Percentiles rank a stretch among this genome's conserved stretches.
Evolutionary conservation across 2,797 vertebrate genomes (phyloP).

Genomic region (Coregonus sp.): DNA sequence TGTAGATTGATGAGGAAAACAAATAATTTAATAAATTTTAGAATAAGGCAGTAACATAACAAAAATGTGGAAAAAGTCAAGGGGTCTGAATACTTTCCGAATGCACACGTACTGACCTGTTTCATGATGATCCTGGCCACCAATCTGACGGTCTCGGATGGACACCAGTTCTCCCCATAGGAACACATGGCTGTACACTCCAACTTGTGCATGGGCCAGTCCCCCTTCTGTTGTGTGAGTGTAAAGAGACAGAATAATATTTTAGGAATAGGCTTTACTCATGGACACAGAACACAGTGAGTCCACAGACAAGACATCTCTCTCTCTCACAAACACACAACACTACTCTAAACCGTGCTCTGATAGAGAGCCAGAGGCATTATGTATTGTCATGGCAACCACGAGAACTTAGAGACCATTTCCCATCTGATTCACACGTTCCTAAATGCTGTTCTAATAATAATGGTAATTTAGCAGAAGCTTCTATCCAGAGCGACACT

Average conservation of each 20-base stretch:
- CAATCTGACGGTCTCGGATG: constrained; percentile 93
- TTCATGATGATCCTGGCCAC: constrained; percentile 92
- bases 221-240: constrained; percentile 79
- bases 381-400: constrained; percentile 49
- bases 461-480: neutral
- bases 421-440: neutral
- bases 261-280: neutral
- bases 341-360: no score
- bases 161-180: constrained; percentile 93
- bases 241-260: constrained; percentile 13
- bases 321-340: no score
- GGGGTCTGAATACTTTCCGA: no score
- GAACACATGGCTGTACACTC: constrained; percentile 93
- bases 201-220: constrained; percentile 95
- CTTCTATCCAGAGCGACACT: no score
- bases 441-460: neutral
- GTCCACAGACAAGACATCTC: neutral
- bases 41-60: no score
- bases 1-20: no score
- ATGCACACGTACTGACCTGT: constrained; percentile 79
- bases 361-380: constrained; percentile 6
- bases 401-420: constrained; percentile 8
- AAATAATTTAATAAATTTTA: no score
- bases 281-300: neutral
- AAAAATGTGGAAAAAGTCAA: no score